Base-by-base conservation (phyloP, 2,888 invertebrate genomes). In the Steromphala cineraria region DNA sequence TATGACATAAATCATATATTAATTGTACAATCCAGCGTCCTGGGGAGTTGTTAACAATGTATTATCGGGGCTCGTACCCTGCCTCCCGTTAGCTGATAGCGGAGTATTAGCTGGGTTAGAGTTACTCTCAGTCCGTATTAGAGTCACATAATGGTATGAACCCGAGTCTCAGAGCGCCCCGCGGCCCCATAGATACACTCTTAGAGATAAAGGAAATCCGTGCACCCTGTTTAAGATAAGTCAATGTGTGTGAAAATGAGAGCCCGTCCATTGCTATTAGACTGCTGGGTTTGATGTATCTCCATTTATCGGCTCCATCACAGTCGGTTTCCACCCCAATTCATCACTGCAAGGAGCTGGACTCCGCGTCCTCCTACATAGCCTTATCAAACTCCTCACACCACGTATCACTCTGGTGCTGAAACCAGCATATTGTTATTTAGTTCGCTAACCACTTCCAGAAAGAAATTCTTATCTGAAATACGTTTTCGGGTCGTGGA, bases 201-300 rank as follows among this genome's bases (percentile, higher is more conserved):
- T 10, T 71, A n/a, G 71, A 71, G 71, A 71, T 71, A 71, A 71
- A 71, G 13, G 19, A 36, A 71, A 71, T 71, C 71, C 40, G n/a
- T 19, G 71, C 71, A 31, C 71, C 40, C 71, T 71, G 71, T 71
- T 71, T 31, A 1, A 28, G 71, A 71, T 71, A 71, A 71, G 71
- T 36, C 71, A 19, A 71, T 71, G 71, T 71, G 71, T 71, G 71
- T 71, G 71, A 71, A 71, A 71, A 71, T 71, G 71, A 71, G 71
- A 71, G 36, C 40, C 71, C 71, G 71, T 71, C 71, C 19, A 15
- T 13, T 71, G 28, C 36, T 36, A 71, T 71, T 71, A 71, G 71
- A 36, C 19, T 36, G 40, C 71, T 15, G n/a, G 71, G 40, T 71
- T 71, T 71, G 71, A 71, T 36, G 71, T 71, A 31, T 71, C 28